Evolutionary conservation across 2,113 vertebrate genomes (phyloP), one percentile per base, ranked within the genome.

Genomic region (Syngnathus floridae): DNA sequence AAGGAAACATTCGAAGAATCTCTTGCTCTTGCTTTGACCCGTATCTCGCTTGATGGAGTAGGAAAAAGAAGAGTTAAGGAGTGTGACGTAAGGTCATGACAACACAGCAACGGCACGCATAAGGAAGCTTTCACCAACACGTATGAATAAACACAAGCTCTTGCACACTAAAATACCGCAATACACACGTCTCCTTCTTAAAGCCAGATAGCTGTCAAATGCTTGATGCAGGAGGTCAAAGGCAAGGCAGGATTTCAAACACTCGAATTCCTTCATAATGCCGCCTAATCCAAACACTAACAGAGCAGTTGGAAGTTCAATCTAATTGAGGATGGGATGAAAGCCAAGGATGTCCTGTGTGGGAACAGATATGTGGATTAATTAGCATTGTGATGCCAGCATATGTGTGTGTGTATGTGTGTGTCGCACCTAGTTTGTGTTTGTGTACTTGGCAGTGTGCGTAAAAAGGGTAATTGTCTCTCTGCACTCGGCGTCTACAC

Each of bases 331-430:
- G 67, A 69, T 56, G 72, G 73, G 80, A 87, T 89, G 78, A 83
- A 89, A 88, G 81, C 74, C 78, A 70, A 78, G 72, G 74, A 83
- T 75, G 75, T 71, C 71, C 78, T 80, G 71, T 79, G 76, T 80
- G 83, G 80, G 80, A 78, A 81, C 80, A 81, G 71, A 86, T 76
- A 80, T 72, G 51, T 74, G 82, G 84, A 87, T 90, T 86, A 88
- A 87, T 88, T 80, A 83, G 67, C 36, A 78, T 83, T 86, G 76
- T 83, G 75, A 66, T 54, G 51, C 14, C 45, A 4, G 62, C 19
- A 65, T 36, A 16, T 55, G 60, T 70, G 68, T 74, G 61, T 70
- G 12, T 68, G 69, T 70, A 66, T 75, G 61, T 65, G 31, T 35
- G 52, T 16, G 49, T 35, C 26, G 63, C 9, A 51, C 6, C 1